Conservation (phyloP, 2,888 invertebrate species). For the Eledona agricola region DNA sequence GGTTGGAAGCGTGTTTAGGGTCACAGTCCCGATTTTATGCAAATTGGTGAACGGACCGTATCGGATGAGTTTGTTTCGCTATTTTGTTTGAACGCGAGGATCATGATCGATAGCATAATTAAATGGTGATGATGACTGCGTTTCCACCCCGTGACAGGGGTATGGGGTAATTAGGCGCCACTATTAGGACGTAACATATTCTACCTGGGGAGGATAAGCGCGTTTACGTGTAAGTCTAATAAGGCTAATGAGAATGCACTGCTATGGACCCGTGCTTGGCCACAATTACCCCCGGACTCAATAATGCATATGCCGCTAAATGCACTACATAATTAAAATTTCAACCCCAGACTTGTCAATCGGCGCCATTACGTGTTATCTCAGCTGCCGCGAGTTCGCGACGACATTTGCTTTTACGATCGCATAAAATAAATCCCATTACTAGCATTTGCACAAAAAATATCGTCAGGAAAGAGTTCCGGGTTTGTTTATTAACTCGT, state of each 20-base stretch:
- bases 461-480: too few species aligned
- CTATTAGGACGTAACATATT: conserved; percentile 44
- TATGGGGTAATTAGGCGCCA: conserved; percentile 41
- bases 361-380: conserved; percentile 46
- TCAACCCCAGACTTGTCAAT: conserved; percentile 34
- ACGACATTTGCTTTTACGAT: conserved; percentile 49
- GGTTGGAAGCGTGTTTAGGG: not conserved
- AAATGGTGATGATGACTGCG: conserved; percentile 31
- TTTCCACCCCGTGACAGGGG: conserved; percentile 3
- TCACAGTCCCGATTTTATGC: conserved; percentile 43
- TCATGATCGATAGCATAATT: conserved; percentile 33
- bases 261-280: conserved; percentile 37
- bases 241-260: conserved; percentile 57
- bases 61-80: conserved; percentile 42
- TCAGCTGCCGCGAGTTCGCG: conserved; percentile 45
- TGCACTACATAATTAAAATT: too few species aligned
- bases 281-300: conserved; percentile 23
- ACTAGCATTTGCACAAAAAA: conserved; percentile 25
- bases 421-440: conserved; percentile 47
- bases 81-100: conserved; percentile 39
- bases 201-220: conserved; percentile 49
- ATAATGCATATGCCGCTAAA: conserved; percentile 22
- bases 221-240: conserved; percentile 60
- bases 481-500: conserved; percentile 11
- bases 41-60: conserved; percentile 46